Evolutionary conservation across 2,797 vertebrate species (phyloP), one percentile per base, ranked within the genome.

Genomic region (Mus minutoides): DNA sequence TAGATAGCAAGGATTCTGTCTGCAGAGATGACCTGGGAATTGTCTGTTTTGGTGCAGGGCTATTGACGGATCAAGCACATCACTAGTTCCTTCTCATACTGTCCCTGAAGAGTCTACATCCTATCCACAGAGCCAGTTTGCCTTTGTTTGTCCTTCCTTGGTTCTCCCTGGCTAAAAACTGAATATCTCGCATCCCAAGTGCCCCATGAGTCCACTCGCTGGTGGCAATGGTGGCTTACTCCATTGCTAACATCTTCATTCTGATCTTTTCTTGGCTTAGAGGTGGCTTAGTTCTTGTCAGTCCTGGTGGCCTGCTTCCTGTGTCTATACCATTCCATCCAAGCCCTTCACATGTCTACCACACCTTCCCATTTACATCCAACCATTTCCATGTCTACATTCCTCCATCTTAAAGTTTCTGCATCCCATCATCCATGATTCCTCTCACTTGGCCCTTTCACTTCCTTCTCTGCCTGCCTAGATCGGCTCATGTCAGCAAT

Each of bases 51-150:
- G 24, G 43, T 8, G 26, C 52, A 54, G 2, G 49, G 0, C 12
- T 0, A 9, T 2, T 3, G 12, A 67, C 69, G 4, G 21, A 1
- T 0, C 21, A 46, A 58, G 13, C 2, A 4, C 4, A 13, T 69
- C 4, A 43, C 22, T 0, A 1, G 13, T 11, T 14, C 78, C 75
- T 60, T 40, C 64, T 24, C 4, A 0, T 2, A 46, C 54, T 0
- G 0, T 29, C 49, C 62, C 6, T 0, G 8, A 1, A 26, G 6
- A 49, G 40, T 3, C 34, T 58, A 19, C 54, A 24, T 52, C 34
- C 73, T 56, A 40, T 22, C n/a, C 0, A 4, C 6, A 17, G 9
- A 12, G 21, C 52, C 49, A n/a, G 0, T 10, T 7, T 11, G 37
- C 58, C 11, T 88, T 67, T 58, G 16, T 10, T 40, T 7, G 73